phyloP scores from a whole-genome alignment of 2,797 vertebrate genomes.

The Aldrovandia affinis region DNA sequence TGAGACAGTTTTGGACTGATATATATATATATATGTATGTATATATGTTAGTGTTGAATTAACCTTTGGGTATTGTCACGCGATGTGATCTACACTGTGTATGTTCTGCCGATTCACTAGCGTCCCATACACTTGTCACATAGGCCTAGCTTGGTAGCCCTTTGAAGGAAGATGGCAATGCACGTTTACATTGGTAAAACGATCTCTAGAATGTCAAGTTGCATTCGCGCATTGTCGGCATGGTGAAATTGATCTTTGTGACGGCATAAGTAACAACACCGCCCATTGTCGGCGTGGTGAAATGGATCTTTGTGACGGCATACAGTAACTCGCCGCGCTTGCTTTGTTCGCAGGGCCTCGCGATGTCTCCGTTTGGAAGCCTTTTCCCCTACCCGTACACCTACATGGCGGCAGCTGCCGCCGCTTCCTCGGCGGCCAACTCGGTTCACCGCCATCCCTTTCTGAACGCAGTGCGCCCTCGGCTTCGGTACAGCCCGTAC shows the following conservation, averaged over 20 bases:
- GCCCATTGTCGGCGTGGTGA: not conserved
- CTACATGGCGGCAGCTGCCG: constrained; percentile 73
- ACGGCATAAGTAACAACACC: not conserved
- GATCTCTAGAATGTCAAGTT: too few species aligned
- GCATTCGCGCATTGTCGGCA: too few species aligned
- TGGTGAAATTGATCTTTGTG: not conserved
- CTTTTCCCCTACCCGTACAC: constrained; percentile 85
- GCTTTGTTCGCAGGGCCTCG: constrained; percentile 75
- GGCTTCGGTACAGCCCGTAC: constrained; percentile 78
- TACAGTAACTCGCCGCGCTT: not conserved
- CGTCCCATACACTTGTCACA: not conserved
- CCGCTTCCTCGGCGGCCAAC: constrained; percentile 63
- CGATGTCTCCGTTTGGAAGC: constrained; percentile 82
- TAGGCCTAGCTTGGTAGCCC: not conserved
- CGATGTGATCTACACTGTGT: too few species aligned
- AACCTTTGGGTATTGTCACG: too few species aligned
- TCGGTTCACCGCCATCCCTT: constrained; percentile 77
- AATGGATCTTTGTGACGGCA: too few species aligned
- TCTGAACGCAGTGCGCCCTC: constrained; percentile 70
- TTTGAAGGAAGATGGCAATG: not conserved
- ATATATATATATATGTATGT: too few species aligned
- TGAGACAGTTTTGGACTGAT: too few species aligned
- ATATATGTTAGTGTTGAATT: not conserved
- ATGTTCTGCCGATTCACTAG: not conserved
- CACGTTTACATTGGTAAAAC: too few species aligned